Evolutionary conservation across 2,888 invertebrate species (phyloP).

Genomic region (Phytoseiulus persimilis): DNA sequence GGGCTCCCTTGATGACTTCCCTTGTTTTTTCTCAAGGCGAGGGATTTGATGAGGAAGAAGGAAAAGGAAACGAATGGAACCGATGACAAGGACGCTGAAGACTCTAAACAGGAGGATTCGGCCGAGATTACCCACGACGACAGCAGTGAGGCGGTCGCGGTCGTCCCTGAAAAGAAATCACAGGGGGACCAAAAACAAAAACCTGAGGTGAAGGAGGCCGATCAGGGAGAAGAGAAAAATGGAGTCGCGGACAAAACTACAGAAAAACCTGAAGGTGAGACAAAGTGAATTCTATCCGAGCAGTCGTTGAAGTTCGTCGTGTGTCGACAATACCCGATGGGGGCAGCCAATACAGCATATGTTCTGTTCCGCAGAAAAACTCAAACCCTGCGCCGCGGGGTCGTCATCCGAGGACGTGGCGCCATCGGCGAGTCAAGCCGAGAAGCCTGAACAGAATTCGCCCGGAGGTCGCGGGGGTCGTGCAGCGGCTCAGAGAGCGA

Average conservation of each 20-base stretch:
- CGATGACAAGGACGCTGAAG: slow-evolving; percentile 25
- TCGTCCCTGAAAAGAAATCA: slow-evolving; percentile 55
- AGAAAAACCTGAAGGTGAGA: background rate
- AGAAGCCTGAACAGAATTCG: background rate
- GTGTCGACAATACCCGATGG: background rate
- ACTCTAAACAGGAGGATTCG: slow-evolving; percentile 8
- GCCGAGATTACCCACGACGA: slow-evolving; percentile 38
- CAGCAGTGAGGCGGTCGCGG: slow-evolving; percentile 54
- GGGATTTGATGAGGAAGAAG: background rate
- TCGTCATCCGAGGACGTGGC: background rate
- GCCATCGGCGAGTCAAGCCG: background rate
- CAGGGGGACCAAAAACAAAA: slow-evolving; percentile 43
- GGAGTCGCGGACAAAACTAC: background rate
- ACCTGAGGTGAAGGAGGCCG: slow-evolving; percentile 11
- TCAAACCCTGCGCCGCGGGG: background rate
- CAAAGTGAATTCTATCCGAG: background rate
- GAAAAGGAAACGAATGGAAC: slow-evolving; percentile 13
- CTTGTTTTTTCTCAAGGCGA: background rate
- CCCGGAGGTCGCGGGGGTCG: background rate
- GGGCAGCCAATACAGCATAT: too few relatives aligned
- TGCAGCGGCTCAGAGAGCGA: background rate
- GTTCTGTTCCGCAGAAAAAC: background rate
- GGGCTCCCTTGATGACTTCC: too few relatives aligned
- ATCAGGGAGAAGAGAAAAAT: slow-evolving; percentile 53
- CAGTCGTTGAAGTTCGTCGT: background rate